phyloP scores from a whole-genome alignment of 37 sponge, comb jelly and placozoan species.

The Chondrilla cf. caribensis region DNA sequence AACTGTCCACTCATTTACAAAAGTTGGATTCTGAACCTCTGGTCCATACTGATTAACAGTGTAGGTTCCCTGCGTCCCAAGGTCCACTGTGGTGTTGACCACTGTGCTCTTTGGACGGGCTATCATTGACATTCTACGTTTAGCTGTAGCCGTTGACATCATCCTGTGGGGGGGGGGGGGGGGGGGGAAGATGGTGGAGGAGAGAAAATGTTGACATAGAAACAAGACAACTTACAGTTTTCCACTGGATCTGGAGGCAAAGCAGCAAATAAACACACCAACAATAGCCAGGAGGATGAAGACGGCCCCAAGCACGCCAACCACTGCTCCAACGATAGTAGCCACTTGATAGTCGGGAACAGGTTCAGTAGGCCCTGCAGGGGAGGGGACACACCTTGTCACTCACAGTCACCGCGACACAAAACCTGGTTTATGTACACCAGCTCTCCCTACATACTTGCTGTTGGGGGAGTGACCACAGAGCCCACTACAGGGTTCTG shows the following conservation, averaged over 20 bases:
- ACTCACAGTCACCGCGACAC: not conserved
- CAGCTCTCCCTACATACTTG: not conserved
- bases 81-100: not conserved
- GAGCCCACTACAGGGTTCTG: not conserved
- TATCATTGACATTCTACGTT: not conserved
- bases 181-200: not conserved
- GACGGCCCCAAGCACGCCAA: not conserved
- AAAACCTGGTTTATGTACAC: not conserved
- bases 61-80: not conserved
- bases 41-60: not conserved
- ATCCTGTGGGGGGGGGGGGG: not conserved
- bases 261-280: slow-evolving; percentile 3
- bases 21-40: slow-evolving; percentile 14
- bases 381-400: not conserved
- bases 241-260: not conserved
- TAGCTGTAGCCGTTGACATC: not conserved
- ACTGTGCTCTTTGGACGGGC: slow-evolving; percentile 5
- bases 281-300: not conserved
- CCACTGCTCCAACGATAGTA: not conserved
- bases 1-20: slow-evolving; percentile 34
- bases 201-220: not conserved
- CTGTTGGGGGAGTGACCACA: not conserved
- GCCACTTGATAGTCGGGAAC: too few relatives aligned
- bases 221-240: slow-evolving; percentile 6
- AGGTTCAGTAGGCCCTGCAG: not conserved